These are phyloP conservation scores for Drosophila anomelani DNA, from an alignment of 2,888 invertebrate species.

Conservation along the genomic window DNA sequence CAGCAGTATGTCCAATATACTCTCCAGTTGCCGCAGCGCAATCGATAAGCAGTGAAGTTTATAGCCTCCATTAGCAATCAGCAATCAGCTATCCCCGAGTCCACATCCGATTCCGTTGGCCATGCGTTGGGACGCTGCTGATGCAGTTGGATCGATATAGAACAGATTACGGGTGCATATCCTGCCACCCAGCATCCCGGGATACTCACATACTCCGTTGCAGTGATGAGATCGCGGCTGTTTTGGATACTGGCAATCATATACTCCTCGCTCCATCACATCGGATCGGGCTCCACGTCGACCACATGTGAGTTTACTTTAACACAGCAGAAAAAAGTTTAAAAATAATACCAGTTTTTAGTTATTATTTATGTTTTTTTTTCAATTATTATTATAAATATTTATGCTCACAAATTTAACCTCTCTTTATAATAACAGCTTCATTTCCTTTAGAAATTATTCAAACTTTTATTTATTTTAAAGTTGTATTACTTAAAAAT, in stretches of 20 bases:
- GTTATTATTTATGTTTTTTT: no score
- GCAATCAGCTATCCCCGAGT: neutral
- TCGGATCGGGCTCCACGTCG: constrained; percentile 80
- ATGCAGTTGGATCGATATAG: constrained; percentile 49
- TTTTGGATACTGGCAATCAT: constrained; percentile 84
- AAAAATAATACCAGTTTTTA: no score
- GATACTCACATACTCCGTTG: constrained; percentile 35
- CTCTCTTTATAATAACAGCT: neutral
- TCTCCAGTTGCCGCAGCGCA: constrained; percentile 11
- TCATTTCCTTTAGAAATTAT: neutral
- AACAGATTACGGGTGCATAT: constrained; percentile 64
- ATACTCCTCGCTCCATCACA: constrained; percentile 82
- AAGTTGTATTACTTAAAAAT: no score
- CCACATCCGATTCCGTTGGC: constrained; percentile 10
- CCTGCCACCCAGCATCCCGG: constrained; percentile 52
- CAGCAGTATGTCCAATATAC: constrained; percentile 19
- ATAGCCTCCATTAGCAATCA: neutral
- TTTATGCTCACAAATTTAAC: neutral
- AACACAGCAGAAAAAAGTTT: no score
- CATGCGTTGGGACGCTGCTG: constrained; percentile 36
- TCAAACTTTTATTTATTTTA: neutral
- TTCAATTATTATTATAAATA: no score
- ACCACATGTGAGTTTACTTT: constrained; percentile 77
- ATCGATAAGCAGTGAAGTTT: constrained; percentile 32
- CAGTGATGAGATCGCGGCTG: constrained; percentile 83